phyloP scores from a whole-genome alignment of 2,888 invertebrate genomes.

The Sarcophaga rosellei region DNA sequence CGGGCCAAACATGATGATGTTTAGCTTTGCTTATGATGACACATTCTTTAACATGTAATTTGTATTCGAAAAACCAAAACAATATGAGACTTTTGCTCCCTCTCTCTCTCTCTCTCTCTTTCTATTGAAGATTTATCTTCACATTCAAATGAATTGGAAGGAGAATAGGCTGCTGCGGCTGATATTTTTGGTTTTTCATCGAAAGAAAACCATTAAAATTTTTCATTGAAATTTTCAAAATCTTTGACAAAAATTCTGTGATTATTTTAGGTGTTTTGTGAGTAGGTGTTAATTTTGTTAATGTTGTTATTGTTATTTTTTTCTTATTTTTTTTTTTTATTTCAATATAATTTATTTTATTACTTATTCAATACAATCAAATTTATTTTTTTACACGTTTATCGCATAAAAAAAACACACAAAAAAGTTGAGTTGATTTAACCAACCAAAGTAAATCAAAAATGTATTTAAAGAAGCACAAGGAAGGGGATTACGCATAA shows the following conservation, averaged over 20 bases:
- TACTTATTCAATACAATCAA: constrained; percentile 50
- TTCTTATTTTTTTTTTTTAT: constrained; percentile 39
- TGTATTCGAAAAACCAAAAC: constrained; percentile 45
- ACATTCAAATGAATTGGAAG: constrained; percentile 12
- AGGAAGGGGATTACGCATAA: constrained; percentile 43
- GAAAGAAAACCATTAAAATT: constrained; percentile 63
- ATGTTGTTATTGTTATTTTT: constrained; percentile 23
- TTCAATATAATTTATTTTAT: constrained; percentile 58
- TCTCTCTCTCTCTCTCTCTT: not conserved
- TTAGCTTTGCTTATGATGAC: constrained; percentile 44
- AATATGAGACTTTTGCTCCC: not conserved
- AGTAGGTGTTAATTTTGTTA: constrained; percentile 59
- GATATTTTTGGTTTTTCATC: constrained; percentile 3
- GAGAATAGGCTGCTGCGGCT: not conserved
- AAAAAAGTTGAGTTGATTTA: constrained; percentile 37
- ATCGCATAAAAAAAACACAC: not conserved
- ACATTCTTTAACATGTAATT: constrained; percentile 65
- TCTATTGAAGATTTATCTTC: constrained; percentile 52
- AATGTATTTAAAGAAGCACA: constrained; percentile 35
- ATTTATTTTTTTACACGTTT: constrained; percentile 15
- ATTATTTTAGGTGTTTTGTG: constrained; percentile 7
- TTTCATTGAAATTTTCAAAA: constrained; percentile 55
- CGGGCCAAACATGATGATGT: constrained; percentile 41
- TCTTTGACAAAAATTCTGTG: not conserved
- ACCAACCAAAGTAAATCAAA: constrained; percentile 43